Evolutionary conservation across 2,888 invertebrate genomes (phyloP).

Genomic region (Eurois occulta): DNA sequence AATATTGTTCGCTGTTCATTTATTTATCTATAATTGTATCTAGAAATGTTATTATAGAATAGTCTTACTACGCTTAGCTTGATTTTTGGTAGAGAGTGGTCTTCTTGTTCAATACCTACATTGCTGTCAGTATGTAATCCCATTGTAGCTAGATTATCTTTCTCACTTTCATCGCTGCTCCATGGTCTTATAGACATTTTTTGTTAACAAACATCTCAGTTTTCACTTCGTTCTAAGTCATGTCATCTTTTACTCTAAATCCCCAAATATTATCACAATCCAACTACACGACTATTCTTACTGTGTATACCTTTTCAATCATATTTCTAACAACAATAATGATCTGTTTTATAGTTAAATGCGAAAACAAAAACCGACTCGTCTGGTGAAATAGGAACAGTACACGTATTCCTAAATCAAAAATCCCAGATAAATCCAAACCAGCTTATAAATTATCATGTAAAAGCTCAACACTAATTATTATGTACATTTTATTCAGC

Average conservation of each 20-base stretch:
- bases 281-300: no score
- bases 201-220: neutral
- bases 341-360: neutral
- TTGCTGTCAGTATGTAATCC: neutral
- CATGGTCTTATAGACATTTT: neutral
- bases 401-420: neutral
- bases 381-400: neutral
- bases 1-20: neutral
- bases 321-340: neutral
- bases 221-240: neutral
- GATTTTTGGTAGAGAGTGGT: neutral
- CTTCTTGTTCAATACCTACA: neutral
- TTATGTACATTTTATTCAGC: constrained; percentile 50
- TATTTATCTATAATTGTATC: neutral
- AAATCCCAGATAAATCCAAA: neutral
- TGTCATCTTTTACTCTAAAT: neutral
- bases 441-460: constrained; percentile 2
- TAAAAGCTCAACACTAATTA: constrained; percentile 12
- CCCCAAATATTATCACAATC: neutral
- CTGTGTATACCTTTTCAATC: neutral
- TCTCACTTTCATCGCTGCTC: neutral
- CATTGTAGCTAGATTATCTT: neutral
- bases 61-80: neutral
- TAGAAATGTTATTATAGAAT: neutral
- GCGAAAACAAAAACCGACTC: no score